These are phyloP conservation scores for Punctoribates punctum DNA, from an alignment of 2,888 invertebrate species.

Conservation along the genomic window DNA sequence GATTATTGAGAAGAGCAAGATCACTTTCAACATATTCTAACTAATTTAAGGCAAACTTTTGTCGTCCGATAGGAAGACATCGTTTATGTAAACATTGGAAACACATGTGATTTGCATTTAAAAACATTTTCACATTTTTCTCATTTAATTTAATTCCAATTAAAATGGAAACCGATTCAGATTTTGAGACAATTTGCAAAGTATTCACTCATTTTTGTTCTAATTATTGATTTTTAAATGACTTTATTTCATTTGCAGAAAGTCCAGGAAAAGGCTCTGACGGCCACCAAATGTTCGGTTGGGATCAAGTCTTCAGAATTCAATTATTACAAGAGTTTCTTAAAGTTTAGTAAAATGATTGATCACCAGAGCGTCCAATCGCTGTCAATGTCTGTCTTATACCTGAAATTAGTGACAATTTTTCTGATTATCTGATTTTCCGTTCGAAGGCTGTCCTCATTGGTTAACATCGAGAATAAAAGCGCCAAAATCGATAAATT, in stretches of 20 bases:
- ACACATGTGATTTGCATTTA: too few species aligned
- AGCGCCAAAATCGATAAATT: slow-evolving; percentile 3
- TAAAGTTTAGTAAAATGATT: background rate
- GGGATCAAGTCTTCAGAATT: background rate
- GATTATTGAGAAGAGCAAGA: too few species aligned
- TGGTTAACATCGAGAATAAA: slow-evolving; percentile 1
- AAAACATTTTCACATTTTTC: background rate
- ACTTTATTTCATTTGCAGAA: background rate
- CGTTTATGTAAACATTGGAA: too few species aligned
- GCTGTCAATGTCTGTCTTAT: background rate
- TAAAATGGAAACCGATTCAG: background rate
- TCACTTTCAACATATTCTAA: too few species aligned
- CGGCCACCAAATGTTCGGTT: background rate
- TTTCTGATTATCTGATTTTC: background rate
- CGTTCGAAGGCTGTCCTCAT: background rate
- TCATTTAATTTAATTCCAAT: background rate
- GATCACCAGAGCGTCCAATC: background rate
- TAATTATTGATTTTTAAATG: background rate
- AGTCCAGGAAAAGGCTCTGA: slow-evolving; percentile 3
- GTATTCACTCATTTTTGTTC: background rate
- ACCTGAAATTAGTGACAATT: background rate
- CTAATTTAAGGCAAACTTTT: too few species aligned
- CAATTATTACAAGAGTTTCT: background rate
- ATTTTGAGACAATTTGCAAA: background rate
- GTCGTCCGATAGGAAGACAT: too few species aligned